Evolutionary conservation across 1,140 invertebrate species (phyloP).

Genomic region (Drosophila suzukii): DNA sequence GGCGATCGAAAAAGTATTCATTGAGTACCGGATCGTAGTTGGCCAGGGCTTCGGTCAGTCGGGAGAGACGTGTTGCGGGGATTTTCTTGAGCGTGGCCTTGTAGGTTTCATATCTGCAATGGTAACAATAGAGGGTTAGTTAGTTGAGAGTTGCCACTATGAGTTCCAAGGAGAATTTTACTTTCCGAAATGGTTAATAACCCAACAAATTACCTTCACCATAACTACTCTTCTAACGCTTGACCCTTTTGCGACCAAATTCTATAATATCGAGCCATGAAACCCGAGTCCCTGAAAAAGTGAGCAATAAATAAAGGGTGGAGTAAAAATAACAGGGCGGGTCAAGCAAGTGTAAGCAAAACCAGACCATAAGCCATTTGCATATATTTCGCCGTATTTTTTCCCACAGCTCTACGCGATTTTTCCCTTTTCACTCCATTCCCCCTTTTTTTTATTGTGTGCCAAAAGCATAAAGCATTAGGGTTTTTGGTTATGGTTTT

Average conservation of each 20-base stretch:
- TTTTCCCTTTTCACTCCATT: not conserved
- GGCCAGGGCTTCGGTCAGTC: constrained; percentile 94
- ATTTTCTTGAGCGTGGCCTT: constrained; percentile 97
- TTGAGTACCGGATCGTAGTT: constrained; percentile 98
- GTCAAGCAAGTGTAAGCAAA: constrained; percentile 72
- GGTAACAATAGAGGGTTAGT: constrained; percentile 10
- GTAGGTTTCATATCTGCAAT: constrained; percentile 95
- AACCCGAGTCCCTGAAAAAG: constrained; percentile 29
- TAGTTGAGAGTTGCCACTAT: not conserved
- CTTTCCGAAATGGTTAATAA: too few relatives aligned
- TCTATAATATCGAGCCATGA: constrained; percentile 55
- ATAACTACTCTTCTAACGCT: constrained; percentile 35
- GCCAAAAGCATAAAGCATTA: constrained; percentile 42
- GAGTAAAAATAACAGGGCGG: constrained; percentile 11
- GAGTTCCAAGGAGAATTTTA: too few relatives aligned
- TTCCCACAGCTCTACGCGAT: constrained; percentile 5
- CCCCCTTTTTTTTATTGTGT: constrained; percentile 10
- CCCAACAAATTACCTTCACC: constrained; percentile 65
- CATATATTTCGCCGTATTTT: constrained; percentile 64
- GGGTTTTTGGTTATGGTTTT: constrained; percentile 11
- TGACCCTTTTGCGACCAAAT: constrained; percentile 7
- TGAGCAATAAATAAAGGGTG: constrained; percentile 59
- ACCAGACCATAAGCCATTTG: constrained; percentile 70
- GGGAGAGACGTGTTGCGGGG: constrained; percentile 94
- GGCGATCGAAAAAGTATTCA: constrained; percentile 99